A percentile compares a stretch with the other conserved stretches of the same genome.
These are phyloP conservation scores for Cydia fagiglandana DNA, from an alignment of 1,140 invertebrate species.

Conservation along the genomic window DNA sequence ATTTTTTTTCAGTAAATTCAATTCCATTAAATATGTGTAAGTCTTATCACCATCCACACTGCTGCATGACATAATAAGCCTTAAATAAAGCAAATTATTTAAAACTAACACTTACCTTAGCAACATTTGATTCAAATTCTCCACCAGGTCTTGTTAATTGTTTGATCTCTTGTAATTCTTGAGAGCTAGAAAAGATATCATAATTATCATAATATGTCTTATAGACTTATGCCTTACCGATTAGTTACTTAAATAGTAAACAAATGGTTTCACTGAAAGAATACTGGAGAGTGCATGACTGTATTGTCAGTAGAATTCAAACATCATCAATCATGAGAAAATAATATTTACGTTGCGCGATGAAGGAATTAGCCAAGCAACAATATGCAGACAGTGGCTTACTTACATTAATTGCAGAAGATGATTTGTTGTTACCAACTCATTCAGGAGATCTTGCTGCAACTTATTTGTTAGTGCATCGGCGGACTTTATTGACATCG, in stretches of 20 bases:
- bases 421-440: constrained; percentile 61
- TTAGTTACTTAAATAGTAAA: no score
- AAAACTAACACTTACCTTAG: constrained; percentile 45
- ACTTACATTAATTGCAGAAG: constrained; percentile 62
- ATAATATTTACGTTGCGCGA: no score
- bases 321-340: no score
- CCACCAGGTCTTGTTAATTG: constrained; percentile 51
- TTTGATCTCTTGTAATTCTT: constrained; percentile 62
- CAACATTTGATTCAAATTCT: constrained; percentile 58
- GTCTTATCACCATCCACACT: not conserved
- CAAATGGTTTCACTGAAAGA: no score
- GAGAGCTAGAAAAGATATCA: constrained; percentile 49
- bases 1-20: no score
- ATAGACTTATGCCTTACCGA: not conserved
- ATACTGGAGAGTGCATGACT: no score
- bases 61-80: constrained; percentile 7
- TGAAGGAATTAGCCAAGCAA: no score
- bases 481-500: constrained; percentile 47
- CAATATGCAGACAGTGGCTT: constrained; percentile 38
- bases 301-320: no score
- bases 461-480: constrained; percentile 52
- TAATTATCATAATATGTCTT: not conserved
- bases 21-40: no score
- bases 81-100: constrained; percentile 13
- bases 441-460: constrained; percentile 67